Evolutionary conservation across 2,797 vertebrate genomes (phyloP), one percentile per base, ranked within the genome.

Genomic region (Galago senegalensis): DNA sequence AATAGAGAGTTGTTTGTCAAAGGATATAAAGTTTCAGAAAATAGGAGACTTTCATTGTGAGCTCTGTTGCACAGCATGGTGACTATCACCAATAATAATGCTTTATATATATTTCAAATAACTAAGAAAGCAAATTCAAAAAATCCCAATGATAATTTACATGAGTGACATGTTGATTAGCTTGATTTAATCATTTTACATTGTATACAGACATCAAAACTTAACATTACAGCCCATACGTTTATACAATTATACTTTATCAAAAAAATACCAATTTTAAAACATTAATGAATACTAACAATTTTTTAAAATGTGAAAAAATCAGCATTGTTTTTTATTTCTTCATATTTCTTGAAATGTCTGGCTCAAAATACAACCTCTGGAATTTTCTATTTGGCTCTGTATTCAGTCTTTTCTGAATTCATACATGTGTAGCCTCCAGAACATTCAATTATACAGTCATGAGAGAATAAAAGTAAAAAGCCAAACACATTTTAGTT

Each of bases 361-460:
- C 1, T 60, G 4, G 9, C 34, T 77, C 73, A 87, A 61, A 23
- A 34, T 4, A 61, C 65, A 14, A 60, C 21, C 56, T 58, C 25
- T 90, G 21, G 2, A 63, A 83, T 84, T 13, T 84, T 18, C 8
- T 91, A 18, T 89, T 60, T 63, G 1, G 31, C 53, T 86, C 12
- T 69, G 11, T 7, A 43, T 56, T 63, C 3, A 21, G 53, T 70
- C 25, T 93, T 11, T 31, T 83, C 2, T 93, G 46, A 87, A 85
- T 69, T 92, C 13, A 49, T 67, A 58, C 6, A 69, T 49, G 29
- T 11, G 5, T 58, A 53, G 5, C 58, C 23, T 53, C 63, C 23
- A n/a, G 72, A 87, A 96, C 83, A 83, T 43, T 80, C 25, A 94
- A 43, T 7, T 89, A 11, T 69, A 83, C 13, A 29, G 13, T 82